Conservation (phyloP, 2,888 invertebrate species). For the Amblyjoppa proteus region DNA sequence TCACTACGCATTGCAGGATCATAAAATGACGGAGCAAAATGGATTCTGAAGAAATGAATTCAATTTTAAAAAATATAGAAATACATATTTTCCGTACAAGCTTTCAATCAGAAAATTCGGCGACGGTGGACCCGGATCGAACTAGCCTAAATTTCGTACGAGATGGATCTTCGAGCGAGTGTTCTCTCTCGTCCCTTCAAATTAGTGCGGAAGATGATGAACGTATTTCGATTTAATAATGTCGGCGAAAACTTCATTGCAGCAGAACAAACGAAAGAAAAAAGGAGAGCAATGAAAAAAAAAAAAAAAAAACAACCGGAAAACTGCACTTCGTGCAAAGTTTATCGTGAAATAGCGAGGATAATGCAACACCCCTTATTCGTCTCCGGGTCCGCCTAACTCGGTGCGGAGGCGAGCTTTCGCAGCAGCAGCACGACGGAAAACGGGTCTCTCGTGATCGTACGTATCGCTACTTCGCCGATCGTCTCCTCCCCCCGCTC, state of each 20-base stretch:
- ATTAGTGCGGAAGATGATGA: neutral
- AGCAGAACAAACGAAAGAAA: neutral
- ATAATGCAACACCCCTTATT: slow-evolving; percentile 56
- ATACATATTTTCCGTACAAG: too few species aligned
- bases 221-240: slow-evolving; percentile 20
- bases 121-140: too few species aligned
- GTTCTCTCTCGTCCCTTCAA: neutral
- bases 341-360: slow-evolving; percentile 50
- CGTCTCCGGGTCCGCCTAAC: slow-evolving; percentile 39
- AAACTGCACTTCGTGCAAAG: slow-evolving; percentile 40
- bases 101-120: too few species aligned
- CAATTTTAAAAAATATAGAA: too few species aligned
- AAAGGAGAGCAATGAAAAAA: neutral
- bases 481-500: slow-evolving; percentile 68
- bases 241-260: neutral
- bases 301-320: neutral
- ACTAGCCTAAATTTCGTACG: neutral
- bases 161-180: neutral
- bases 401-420: slow-evolving; percentile 31
- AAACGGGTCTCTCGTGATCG: slow-evolving; percentile 56
- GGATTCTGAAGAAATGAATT: too few species aligned
- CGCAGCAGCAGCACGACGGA: slow-evolving; percentile 41
- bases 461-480: slow-evolving; percentile 67
- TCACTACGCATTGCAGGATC: too few species aligned
- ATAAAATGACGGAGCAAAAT: too few species aligned